These are phyloP conservation scores for Argyrosomus regius DNA, from an alignment of 2,797 vertebrate genomes.

Conservation along the genomic window DNA sequence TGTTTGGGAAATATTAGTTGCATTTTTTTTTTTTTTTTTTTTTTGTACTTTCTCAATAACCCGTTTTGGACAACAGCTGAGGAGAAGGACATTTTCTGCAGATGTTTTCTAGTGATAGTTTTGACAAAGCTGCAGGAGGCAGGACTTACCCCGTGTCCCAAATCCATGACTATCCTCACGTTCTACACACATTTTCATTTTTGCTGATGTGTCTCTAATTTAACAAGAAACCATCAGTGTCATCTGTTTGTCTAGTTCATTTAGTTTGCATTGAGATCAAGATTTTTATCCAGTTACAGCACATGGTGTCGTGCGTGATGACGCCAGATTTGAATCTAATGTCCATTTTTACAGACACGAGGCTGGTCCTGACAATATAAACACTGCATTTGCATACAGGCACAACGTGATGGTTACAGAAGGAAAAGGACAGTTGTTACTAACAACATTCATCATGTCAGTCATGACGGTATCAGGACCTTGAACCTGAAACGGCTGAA, in stretches of 20 bases:
- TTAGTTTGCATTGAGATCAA: neutral
- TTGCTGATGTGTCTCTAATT: neutral
- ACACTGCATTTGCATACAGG: neutral
- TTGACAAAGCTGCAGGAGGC: neutral
- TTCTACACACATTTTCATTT: neutral
- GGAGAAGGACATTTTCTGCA: slow-evolving; percentile 16
- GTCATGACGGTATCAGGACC: neutral
- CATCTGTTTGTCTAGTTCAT: neutral
- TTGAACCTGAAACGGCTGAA: neutral
- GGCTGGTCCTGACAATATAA: neutral
- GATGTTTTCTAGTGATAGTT: slow-evolving; percentile 28
- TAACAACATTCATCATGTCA: neutral
- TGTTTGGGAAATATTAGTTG: slow-evolving; percentile 30
- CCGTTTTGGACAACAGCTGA: slow-evolving; percentile 20
- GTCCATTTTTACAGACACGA: neutral
- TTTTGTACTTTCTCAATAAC: neutral
- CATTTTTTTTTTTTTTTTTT: neutral
- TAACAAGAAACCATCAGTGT: neutral
- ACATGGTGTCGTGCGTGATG: neutral
- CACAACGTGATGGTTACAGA: neutral
- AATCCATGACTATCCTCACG: neutral
- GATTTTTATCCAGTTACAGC: neutral
- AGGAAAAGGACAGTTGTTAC: neutral
- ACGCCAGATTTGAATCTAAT: neutral
- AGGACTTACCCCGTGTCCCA: neutral